phyloP scores from a whole-genome alignment of 1,140 invertebrate genomes.

The Pseudomyrmex cubaensis region DNA sequence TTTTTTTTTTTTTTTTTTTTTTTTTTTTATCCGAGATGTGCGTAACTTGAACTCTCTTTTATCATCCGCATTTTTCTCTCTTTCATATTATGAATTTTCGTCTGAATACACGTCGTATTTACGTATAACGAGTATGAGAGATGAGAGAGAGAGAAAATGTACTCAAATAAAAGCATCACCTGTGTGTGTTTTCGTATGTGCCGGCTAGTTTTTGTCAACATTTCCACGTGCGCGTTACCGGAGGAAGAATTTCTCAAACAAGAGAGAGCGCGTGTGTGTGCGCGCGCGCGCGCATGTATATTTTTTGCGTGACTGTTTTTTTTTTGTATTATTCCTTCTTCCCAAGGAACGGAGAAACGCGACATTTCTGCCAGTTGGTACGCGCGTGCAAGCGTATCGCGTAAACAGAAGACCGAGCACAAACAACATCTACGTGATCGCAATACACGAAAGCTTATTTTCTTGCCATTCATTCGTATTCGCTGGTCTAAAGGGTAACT shows the following conservation, averaged over 20 bases:
- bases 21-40: neutral
- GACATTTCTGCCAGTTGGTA: slow-evolving; percentile 27
- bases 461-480: neutral
- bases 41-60: neutral
- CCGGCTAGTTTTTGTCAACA: slow-evolving; percentile 19
- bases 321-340: slow-evolving; percentile 24
- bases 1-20: neutral
- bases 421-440: slow-evolving; percentile 54
- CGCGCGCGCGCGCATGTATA: neutral
- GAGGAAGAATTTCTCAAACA: slow-evolving; percentile 8
- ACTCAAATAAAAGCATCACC: neutral
- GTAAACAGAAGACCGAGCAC: slow-evolving; percentile 36
- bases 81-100: neutral
- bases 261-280: neutral
- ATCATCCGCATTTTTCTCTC: neutral
- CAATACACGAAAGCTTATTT: slow-evolving; percentile 35
- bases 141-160: neutral
- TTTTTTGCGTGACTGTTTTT: slow-evolving; percentile 10
- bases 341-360: neutral
- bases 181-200: neutral
- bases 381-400: slow-evolving; percentile 43
- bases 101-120: neutral
- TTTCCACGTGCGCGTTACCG: neutral
- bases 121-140: neutral
- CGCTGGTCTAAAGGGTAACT: neutral